These are phyloP conservation scores for Hydra vulgaris DNA, from an alignment of 30 jellyfish, hydroid and myxozoan genomes.

Conservation along the genomic window DNA sequence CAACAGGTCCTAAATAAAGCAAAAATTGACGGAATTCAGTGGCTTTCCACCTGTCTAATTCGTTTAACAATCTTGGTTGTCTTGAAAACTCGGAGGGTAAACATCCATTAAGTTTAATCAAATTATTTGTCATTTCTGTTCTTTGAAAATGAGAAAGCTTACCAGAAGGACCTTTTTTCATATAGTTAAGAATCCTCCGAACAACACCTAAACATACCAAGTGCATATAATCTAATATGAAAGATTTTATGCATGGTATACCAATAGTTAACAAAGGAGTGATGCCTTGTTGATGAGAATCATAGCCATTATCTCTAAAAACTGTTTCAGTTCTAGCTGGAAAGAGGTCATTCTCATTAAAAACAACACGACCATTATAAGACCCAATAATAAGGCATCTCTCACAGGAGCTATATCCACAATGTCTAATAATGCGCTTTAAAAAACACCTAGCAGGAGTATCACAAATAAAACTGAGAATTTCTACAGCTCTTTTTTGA, in stretches of 20 bases:
- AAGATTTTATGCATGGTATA: slow-evolving; percentile 10
- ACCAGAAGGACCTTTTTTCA: slow-evolving; percentile 21
- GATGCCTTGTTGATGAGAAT: slow-evolving; percentile 10
- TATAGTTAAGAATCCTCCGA: slow-evolving; percentile 8
- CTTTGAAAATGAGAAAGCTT: slow-evolving; percentile 18
- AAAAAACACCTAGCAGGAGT: background rate
- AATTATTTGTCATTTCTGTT: slow-evolving; percentile 17
- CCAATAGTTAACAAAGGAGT: slow-evolving; percentile 13
- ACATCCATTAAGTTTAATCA: slow-evolving; percentile 10
- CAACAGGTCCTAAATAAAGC: slow-evolving; percentile 43
- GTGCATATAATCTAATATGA: slow-evolving; percentile 19
- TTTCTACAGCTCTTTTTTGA: background rate
- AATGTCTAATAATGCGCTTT: slow-evolving; percentile 5
- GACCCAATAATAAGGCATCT: slow-evolving; percentile 29
- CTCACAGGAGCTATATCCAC: slow-evolving; percentile 35
- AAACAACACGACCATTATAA: slow-evolving; percentile 26
- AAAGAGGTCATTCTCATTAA: slow-evolving; percentile 1
- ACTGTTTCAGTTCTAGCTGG: slow-evolving; percentile 1
- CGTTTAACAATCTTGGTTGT: slow-evolving; percentile 37
- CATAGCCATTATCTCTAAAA: slow-evolving; percentile 16
- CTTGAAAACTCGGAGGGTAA: slow-evolving; percentile 37
- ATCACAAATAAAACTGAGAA: background rate
- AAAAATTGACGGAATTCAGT: slow-evolving; percentile 48
- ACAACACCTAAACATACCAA: slow-evolving; percentile 28
- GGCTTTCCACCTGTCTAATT: slow-evolving; percentile 45